Base-by-base conservation (phyloP, 2,797 vertebrate genomes). In the Apogon hyalosoma region DNA sequence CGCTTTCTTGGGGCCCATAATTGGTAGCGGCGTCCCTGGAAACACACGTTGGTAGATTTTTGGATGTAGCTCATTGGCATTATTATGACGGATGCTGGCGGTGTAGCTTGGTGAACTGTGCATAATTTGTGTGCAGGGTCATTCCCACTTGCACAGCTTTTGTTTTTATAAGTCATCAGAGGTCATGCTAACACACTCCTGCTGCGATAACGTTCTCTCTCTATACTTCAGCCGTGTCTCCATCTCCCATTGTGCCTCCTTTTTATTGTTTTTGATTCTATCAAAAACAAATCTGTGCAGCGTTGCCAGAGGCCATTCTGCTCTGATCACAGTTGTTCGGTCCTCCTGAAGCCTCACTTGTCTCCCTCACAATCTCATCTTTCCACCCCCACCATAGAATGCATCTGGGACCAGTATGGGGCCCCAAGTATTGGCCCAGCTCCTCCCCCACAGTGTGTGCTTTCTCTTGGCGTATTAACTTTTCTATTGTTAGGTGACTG, bases 381-480 rank as follows among this genome's bases (percentile, higher is more conserved):
- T 24, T 60, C 69, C 49, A 69, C 75, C 81, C 73, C 67, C 73
- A 65, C 56, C 45, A 62, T 21, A 13, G 55, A 62, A 58, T 68
- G 60, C 78, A 87, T 83, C 68, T 81, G 84, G 75, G 75, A 70
- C 71, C 69, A 73, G 66, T 50, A 51, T 56, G 58, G 58, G 63
- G 61, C 54, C 73, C 62, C 69, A 9, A 36, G 62, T 64, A 57
- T 68, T 55, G 53, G 47, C 55, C 41, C 52, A 55, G 78, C 73
- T 72, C 84, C 70, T 78, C 81, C 80, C 72, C 82, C 75, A 61
- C 74, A 63, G 18, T 63, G 54, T 79, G 76, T 41, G 48, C 70
- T 68, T 51, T 67, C 63, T 75, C 69, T 59, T 83, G 69, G 75
- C 78, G 77, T 67, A 77, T 85, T 88, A 75, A 87, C 80, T 81